These are phyloP conservation scores for Antechinus flavipes DNA, from an alignment of 2,113 vertebrate genomes.

Conservation along the genomic window DNA sequence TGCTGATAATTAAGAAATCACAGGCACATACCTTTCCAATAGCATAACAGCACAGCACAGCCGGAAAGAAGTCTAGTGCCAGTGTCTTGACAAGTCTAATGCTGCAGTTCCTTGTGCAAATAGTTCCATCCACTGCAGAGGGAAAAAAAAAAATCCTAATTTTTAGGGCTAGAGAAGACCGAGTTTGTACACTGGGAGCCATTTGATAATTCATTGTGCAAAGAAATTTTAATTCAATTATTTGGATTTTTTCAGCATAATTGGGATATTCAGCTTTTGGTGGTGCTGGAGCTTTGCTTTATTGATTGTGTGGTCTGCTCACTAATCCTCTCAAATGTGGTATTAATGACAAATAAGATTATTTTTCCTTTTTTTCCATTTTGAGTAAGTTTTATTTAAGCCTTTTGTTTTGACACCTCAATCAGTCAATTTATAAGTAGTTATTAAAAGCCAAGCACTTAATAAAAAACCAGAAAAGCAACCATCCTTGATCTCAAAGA, in stretches of 20 bases:
- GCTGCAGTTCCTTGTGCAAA: slow-evolving; percentile 48
- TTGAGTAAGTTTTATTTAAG: slow-evolving; percentile 32
- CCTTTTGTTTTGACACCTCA: not conserved
- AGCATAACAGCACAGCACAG: slow-evolving; percentile 12
- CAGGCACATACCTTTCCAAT: slow-evolving; percentile 70
- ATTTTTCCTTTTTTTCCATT: slow-evolving; percentile 5
- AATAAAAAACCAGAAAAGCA: not conserved
- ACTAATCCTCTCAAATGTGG: slow-evolving; percentile 18
- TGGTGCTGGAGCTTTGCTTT: slow-evolving; percentile 26
- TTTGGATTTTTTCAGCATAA: slow-evolving; percentile 40
- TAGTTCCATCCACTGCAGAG: slow-evolving; percentile 31
- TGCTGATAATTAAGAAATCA: slow-evolving; percentile 55
- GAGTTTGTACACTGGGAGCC: slow-evolving; percentile 29
- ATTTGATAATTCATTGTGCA: slow-evolving; percentile 53
- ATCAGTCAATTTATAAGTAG: not conserved
- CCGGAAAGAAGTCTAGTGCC: not conserved
- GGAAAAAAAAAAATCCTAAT: slow-evolving; percentile 1
- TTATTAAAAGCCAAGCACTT: not conserved
- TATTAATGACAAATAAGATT: not conserved
- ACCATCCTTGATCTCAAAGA: not conserved
- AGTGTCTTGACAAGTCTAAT: slow-evolving; percentile 50
- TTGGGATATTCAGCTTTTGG: slow-evolving; percentile 56
- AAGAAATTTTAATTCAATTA: slow-evolving; percentile 45
- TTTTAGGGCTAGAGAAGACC: slow-evolving; percentile 22
- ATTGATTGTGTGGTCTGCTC: slow-evolving; percentile 13